phyloP scores from a whole-genome alignment of 2,113 vertebrate species.

The Halcyon senegalensis region DNA sequence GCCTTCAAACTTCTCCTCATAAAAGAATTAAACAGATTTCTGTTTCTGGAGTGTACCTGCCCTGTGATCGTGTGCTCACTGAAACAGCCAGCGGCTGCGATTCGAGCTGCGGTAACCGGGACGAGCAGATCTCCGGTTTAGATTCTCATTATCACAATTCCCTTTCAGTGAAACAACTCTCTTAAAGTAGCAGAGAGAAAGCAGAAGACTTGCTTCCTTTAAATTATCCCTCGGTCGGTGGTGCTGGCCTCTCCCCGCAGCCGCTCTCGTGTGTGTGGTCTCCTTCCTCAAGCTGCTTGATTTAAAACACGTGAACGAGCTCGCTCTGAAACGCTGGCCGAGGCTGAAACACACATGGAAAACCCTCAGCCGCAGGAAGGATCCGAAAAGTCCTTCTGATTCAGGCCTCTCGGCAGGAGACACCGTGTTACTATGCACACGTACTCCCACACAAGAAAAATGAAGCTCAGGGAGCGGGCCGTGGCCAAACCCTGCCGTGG shows the following conservation, averaged over 20 bases:
- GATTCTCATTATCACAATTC: neutral
- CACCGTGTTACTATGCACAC: neutral
- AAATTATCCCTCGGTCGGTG: neutral
- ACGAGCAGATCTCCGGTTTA: neutral
- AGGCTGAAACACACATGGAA: neutral
- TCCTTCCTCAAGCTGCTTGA: neutral
- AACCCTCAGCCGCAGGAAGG: neutral
- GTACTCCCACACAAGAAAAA: neutral
- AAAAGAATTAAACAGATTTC: neutral
- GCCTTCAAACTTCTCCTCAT: neutral
- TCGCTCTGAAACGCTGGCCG: neutral
- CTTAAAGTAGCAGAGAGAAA: neutral
- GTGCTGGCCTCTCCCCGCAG: neutral
- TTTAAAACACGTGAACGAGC: neutral
- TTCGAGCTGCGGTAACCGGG: neutral
- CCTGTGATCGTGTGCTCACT: neutral
- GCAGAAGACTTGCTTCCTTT: neutral
- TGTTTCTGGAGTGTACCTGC: neutral
- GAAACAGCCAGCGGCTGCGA: neutral
- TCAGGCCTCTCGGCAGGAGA: neutral
- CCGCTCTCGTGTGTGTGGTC: neutral
- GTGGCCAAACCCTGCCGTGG: rapidly evolving
- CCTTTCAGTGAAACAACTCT: neutral
- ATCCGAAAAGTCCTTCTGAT: neutral
- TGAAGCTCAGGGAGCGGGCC: neutral